Percentiles rank a stretch among this genome's conserved stretches.
These are phyloP conservation scores for Dipodomys stephensi DNA, from an alignment of 2,113 vertebrate species.

Conservation along the genomic window DNA sequence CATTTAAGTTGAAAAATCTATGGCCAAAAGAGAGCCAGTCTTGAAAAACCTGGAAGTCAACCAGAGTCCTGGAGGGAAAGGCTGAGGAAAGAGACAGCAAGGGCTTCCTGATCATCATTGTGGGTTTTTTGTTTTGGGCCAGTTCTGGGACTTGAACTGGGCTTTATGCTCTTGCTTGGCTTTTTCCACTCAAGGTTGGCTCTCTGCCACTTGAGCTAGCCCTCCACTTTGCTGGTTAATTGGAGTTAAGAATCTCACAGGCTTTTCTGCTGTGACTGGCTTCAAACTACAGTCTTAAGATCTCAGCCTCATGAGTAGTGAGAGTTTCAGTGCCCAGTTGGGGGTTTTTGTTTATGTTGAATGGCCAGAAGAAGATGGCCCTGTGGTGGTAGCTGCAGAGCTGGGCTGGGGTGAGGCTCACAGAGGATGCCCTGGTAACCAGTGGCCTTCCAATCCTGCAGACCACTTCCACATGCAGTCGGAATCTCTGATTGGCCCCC, in stretches of 20 bases:
- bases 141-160: too few relatives aligned
- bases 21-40: not conserved
- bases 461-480: conserved; percentile 97
- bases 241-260: too few relatives aligned
- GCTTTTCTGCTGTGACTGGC: too few relatives aligned
- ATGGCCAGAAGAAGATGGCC: not conserved
- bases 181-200: too few relatives aligned
- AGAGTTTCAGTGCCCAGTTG: too few relatives aligned
- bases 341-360: not conserved
- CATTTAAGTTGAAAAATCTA: not conserved
- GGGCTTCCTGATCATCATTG: not conserved
- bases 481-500: conserved; percentile 92
- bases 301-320: too few relatives aligned
- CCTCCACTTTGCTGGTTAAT: too few relatives aligned
- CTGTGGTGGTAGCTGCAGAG: not conserved
- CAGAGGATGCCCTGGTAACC: not conserved
- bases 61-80: not conserved
- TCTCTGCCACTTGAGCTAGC: too few relatives aligned
- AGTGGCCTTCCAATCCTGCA: conserved; percentile 69
- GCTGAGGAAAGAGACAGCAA: not conserved
- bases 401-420: not conserved
- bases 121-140: too few relatives aligned
- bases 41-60: not conserved
- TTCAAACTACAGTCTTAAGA: too few relatives aligned
- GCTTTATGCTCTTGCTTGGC: too few relatives aligned